Evolutionary conservation across 2,888 invertebrate species (phyloP), one percentile per base, ranked within the genome.

Genomic region (Urechis unicinctus): DNA sequence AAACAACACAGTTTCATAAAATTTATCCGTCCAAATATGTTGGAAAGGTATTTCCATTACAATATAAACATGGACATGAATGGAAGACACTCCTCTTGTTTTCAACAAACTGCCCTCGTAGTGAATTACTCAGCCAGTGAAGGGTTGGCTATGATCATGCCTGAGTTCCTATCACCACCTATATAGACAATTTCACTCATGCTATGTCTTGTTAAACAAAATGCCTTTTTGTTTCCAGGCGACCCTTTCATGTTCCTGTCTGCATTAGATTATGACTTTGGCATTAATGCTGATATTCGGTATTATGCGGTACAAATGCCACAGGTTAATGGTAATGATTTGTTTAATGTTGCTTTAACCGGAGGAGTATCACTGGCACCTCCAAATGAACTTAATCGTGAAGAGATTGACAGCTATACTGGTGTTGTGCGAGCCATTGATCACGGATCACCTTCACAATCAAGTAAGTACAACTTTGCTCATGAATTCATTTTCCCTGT

Each of bases 221-320:
- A 2, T n/a, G 21, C 17, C 17, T 6, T 4, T 21, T 2, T 26
- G 21, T 6, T 54, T 50, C 13, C 50, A 58, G 53, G 56, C 28
- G 49, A 44, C 6, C 5, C 31, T 13, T 53, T 58, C 22, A 43
- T 61, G 47, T 47, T 48, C 42, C 54, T 63, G 5, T n/a, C 41
- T 17, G 61, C 63, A 5, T 31, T 3, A 6, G 63, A 63, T 51
- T 51, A 53, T 41, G 63, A 63, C 44, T 31, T n/a, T 13, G 61
- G 58, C 22, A 41, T n/a, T 9, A 59, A 59, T 47, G 59, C 29
- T n/a, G 25, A 22, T 3, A 53, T 59, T 9, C 42, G 6, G 1
- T 55, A 55, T 24, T 13, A 44, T 24, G 36, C 36, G 6, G 26
- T 56, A 30, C 26, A 47, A 22, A 29, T 50, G 52, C 52, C 49